Percentiles rank a stretch among this genome's conserved stretches.
Evolutionary conservation across 2,113 vertebrate species (phyloP).

Genomic region (Oreochromis aureus): DNA sequence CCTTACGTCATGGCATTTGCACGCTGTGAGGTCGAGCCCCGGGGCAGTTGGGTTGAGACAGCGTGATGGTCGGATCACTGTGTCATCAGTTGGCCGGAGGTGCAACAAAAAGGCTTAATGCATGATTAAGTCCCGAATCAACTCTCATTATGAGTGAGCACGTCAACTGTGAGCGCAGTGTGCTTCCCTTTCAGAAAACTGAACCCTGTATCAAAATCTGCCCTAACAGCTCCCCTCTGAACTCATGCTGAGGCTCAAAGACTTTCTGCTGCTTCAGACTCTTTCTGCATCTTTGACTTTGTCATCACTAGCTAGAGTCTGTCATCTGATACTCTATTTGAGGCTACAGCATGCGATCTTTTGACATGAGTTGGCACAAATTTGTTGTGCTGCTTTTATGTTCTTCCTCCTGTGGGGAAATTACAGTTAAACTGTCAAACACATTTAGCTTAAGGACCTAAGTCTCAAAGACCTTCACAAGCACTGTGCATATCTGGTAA

Average conservation of each 20-base stretch:
- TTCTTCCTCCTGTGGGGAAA: not conserved
- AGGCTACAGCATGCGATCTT: not conserved
- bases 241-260: not conserved
- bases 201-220: not conserved
- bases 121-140: conserved; percentile 49
- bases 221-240: not conserved
- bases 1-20: conserved; percentile 45
- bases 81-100: conserved; percentile 56
- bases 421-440: not conserved
- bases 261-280: not conserved
- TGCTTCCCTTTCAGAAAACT: not conserved
- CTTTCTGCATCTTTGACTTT: not conserved
- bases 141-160: conserved; percentile 42
- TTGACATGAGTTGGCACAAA: not conserved
- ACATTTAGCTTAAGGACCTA: not conserved
- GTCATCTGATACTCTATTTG: not conserved
- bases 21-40: conserved; percentile 14
- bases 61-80: conserved; percentile 23
- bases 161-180: conserved; percentile 3
- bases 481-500: not conserved
- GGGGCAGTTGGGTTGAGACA: conserved; percentile 2
- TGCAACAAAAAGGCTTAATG: conserved; percentile 51
- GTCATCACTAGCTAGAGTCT: not conserved
- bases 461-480: not conserved
- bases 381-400: not conserved